These are phyloP conservation scores for Pagetopsis macropterus DNA, from an alignment of 2,797 vertebrate genomes.

Conservation along the genomic window DNA sequence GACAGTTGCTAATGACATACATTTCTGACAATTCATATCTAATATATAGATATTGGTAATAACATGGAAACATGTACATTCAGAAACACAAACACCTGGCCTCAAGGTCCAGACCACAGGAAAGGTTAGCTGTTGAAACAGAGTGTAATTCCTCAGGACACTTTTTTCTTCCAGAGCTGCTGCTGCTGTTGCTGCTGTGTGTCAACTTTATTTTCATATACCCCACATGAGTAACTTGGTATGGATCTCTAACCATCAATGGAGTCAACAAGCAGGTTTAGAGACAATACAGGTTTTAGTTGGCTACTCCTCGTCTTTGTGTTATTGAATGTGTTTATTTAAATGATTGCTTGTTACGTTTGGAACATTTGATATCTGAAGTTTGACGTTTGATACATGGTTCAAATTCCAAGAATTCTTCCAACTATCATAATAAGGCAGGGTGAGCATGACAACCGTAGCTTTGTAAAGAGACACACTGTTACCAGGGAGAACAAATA, in stretches of 20 bases:
- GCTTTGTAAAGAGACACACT: constrained; percentile 36
- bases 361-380: constrained; percentile 25
- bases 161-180: constrained; percentile 19
- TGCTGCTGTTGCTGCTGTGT: constrained; percentile 2
- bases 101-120: constrained; percentile 15
- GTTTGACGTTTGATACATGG: constrained; percentile 34
- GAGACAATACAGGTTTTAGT: constrained; percentile 5
- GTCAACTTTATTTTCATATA: constrained; percentile 5
- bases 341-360: constrained; percentile 15
- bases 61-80: neutral
- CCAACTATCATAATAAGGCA: constrained; percentile 36
- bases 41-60: neutral
- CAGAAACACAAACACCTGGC: constrained; percentile 10
- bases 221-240: neutral
- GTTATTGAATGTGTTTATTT: neutral
- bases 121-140: constrained; percentile 24
- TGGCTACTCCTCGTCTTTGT: constrained; percentile 5
- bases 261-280: constrained; percentile 3
- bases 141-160: constrained; percentile 36
- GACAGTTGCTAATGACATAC: neutral
- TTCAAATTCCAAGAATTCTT: constrained; percentile 62
- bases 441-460: constrained; percentile 47
- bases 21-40: neutral
- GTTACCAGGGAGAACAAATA: constrained; percentile 37
- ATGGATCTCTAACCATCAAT: constrained; percentile 10